Base-by-base conservation (phyloP, 2,113 vertebrate genomes). In the Lipophrys pholis region DNA sequence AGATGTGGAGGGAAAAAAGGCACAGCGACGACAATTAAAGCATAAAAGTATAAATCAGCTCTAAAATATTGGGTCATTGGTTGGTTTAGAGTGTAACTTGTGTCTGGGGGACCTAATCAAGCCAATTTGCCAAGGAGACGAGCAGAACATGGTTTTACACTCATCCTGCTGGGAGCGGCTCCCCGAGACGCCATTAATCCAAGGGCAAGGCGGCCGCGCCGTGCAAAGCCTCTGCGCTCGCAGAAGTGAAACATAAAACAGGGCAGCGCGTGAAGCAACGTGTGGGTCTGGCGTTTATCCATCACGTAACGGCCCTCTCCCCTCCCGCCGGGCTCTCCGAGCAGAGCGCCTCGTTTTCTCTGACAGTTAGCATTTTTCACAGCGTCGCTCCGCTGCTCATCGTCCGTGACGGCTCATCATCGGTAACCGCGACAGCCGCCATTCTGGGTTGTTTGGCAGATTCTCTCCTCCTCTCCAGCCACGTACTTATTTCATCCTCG, bases 301-400 rank as follows among this genome's bases (percentile, higher is more conserved):
- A 62, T 66, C 68, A 43, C 48, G 52, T 53, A 59, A 41, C 60
- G 53, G 42, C 68, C 41, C 60, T 54, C 60, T 50, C n/a, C 21
- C 21, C 2, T 65, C 48, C 7, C 65, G 60, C 65, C 67, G 15
- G 68, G 7, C 57, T 59, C 60, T 65, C 54, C 46, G 54, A 53
- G 75, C 49, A 53, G 39, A 5, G 54, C 52, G 68, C 53, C 75
- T 78, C 75, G 71, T 71, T 78, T 71, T 59, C 68, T 59, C 54
- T 71, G 75, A 78, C 68, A 71, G 67, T 71, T 65, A 59, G 54
- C 76, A 66, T 78, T 72, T 78, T 65, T 65, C 67, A 30, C 59
- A 46, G 69, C 73, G 56, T n/a, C n/a, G n/a, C n/a, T n/a, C n/a
- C n/a, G n/a, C n/a, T n/a, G n/a, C n/a, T n/a, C n/a, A n/a, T n/a